These are phyloP conservation scores for Staurois parvus DNA, from an alignment of 2,797 vertebrate genomes.

Conservation along the genomic window DNA sequence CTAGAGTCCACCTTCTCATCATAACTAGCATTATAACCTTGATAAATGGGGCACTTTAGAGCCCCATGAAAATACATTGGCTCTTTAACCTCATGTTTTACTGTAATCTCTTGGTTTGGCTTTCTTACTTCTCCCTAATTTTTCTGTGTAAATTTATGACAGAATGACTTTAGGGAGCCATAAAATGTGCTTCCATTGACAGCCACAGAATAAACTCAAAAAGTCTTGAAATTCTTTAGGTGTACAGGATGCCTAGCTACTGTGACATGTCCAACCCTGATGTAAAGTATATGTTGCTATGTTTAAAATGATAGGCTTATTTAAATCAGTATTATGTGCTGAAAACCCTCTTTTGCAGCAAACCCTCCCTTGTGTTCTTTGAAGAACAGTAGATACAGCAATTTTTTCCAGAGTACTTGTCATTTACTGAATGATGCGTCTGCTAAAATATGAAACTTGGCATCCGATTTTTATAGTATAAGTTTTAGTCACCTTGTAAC, in stretches of 20 bases:
- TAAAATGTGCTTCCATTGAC: neutral
- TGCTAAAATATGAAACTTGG: constrained; percentile 25
- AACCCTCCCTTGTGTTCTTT: neutral
- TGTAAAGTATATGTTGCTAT: neutral
- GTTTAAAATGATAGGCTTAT: neutral
- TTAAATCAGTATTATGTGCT: neutral
- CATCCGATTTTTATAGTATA: constrained; percentile 24
- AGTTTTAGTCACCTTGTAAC: constrained; percentile 45
- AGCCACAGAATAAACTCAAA: neutral
- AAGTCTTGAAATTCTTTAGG: neutral
- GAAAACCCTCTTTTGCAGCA: neutral
- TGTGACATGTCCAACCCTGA: neutral
- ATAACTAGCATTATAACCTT: too few species aligned
- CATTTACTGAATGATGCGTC: constrained; percentile 10
- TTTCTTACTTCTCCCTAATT: too few species aligned
- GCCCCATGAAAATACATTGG: too few species aligned
- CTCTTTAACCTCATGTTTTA: too few species aligned
- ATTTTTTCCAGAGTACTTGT: constrained; percentile 3
- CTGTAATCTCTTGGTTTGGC: too few species aligned
- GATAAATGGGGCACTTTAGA: too few species aligned
- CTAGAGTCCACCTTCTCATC: too few species aligned
- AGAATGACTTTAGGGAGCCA: too few species aligned
- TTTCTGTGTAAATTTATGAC: too few species aligned
- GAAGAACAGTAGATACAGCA: neutral
- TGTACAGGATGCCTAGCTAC: neutral